Evolutionary conservation across 2,888 invertebrate genomes (phyloP).

Genomic region (Ectemnius continuus): DNA sequence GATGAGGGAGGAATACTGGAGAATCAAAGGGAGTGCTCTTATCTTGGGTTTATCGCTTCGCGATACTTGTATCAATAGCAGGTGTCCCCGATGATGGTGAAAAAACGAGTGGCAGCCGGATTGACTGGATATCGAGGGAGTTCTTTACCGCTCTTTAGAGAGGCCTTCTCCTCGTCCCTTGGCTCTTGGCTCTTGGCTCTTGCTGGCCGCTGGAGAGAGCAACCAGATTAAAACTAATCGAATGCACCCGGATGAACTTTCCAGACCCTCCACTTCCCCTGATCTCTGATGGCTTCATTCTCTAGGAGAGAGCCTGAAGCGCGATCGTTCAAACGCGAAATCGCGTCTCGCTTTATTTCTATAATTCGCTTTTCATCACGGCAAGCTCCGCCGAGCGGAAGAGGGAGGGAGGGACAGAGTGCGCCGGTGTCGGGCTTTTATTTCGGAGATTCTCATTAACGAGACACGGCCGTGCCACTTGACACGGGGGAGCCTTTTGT

Average conservation of each 20-base stretch:
- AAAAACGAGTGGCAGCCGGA: constrained; percentile 27
- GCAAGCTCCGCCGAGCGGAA: neutral
- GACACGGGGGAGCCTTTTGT: no score
- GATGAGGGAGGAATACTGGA: no score
- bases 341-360: constrained; percentile 3
- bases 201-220: neutral
- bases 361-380: no score
- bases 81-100: constrained; percentile 24
- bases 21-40: no score
- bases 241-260: constrained; percentile 31
- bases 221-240: constrained; percentile 57
- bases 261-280: neutral
- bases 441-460: no score
- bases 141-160: constrained; percentile 32
- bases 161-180: constrained; percentile 23
- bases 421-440: neutral
- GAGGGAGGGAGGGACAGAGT: neutral
- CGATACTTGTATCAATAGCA: constrained; percentile 11
- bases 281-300: neutral
- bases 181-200: constrained; percentile 25
- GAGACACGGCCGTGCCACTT: no score
- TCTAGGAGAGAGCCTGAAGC: neutral
- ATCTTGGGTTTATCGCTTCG: constrained; percentile 21
- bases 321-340: constrained; percentile 11
- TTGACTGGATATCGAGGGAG: constrained; percentile 15